Evolutionary conservation across 2,797 vertebrate genomes (phyloP).

Genomic region (Poeciliopsis presidionis): DNA sequence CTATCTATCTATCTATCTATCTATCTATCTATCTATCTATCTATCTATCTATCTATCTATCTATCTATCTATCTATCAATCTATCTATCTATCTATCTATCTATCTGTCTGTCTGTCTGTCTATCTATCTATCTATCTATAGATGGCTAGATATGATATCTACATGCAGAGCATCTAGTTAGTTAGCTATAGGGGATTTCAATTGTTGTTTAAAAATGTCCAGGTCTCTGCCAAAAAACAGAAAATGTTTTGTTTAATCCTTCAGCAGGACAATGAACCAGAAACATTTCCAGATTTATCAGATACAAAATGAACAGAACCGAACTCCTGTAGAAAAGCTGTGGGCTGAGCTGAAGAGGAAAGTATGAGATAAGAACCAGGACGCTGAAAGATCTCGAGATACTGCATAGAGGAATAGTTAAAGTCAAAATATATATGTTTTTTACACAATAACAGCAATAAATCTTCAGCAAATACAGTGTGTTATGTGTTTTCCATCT

Average conservation of each 20-base stretch:
- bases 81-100: too few species aligned
- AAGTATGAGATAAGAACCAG: neutral
- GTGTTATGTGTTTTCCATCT: neutral
- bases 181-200: too few species aligned
- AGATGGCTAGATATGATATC: too few species aligned
- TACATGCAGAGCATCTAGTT: too few species aligned
- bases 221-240: neutral
- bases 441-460: neutral
- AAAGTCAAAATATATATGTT: neutral
- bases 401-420: neutral
- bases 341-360: neutral
- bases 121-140: too few species aligned
- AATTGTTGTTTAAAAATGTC: neutral
- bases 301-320: neutral
- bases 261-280: neutral
- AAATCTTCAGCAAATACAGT: conserved; percentile 8
- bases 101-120: too few species aligned
- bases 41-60: too few species aligned
- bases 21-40: too few species aligned
- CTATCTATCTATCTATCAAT: too few species aligned
- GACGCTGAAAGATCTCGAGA: neutral
- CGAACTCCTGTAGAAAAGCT: neutral
- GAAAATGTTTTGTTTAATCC: neutral
- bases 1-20: too few species aligned
- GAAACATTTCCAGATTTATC: neutral